A percentile compares a stretch with the other conserved stretches of the same genome.
These are phyloP conservation scores for Rhinoptilus africanus DNA, from an alignment of 2,113 vertebrate genomes.

Conservation along the genomic window DNA sequence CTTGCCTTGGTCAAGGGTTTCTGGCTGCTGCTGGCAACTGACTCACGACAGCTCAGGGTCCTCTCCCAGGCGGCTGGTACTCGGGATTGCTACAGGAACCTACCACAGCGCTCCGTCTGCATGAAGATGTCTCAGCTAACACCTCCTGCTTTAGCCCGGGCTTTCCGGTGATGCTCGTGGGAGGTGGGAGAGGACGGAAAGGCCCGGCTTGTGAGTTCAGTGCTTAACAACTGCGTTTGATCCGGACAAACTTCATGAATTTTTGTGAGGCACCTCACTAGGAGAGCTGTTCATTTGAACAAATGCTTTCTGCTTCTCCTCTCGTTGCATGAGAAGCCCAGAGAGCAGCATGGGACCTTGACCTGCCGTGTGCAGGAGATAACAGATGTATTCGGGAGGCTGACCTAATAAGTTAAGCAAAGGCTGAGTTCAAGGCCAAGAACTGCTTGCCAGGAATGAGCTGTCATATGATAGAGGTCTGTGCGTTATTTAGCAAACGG, in stretches of 20 bases:
- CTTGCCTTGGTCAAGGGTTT: background rate
- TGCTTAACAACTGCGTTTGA: background rate
- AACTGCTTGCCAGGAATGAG: background rate
- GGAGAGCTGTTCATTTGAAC: background rate
- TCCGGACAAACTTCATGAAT: background rate
- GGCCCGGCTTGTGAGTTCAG: too few relatives aligned
- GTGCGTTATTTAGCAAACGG: background rate
- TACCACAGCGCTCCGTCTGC: background rate
- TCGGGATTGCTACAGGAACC: background rate
- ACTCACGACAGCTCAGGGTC: background rate
- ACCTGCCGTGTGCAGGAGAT: background rate
- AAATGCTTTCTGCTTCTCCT: background rate
- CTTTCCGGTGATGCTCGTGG: fast-evolving
- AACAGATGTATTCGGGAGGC: background rate
- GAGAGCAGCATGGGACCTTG: background rate
- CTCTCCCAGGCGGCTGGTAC: background rate
- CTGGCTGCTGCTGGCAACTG: background rate
- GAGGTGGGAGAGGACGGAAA: background rate
- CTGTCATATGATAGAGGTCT: background rate
- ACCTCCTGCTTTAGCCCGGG: background rate
- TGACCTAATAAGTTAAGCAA: background rate
- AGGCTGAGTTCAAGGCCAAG: background rate
- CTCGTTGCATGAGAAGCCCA: background rate
- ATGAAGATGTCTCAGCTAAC: background rate
- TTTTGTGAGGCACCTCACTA: background rate